Evolutionary conservation across 2,888 invertebrate species (phyloP).

Genomic region (Conus canariensis): DNA sequence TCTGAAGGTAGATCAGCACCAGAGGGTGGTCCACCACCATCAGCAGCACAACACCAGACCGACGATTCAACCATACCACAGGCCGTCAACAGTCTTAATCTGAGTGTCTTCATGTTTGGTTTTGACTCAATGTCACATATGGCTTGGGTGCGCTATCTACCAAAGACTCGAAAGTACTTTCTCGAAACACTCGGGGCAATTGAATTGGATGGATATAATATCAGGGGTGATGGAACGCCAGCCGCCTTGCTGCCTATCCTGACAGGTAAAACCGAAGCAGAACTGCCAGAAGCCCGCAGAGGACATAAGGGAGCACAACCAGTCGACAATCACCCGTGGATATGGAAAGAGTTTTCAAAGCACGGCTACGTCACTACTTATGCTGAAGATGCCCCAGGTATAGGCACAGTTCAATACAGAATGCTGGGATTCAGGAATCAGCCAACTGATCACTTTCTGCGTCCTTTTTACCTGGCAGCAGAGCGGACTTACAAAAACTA

Average conservation of each 20-base stretch:
- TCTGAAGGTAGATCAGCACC: too few species aligned
- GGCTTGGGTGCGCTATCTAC: slow-evolving; percentile 55
- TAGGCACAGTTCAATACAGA: slow-evolving; percentile 94
- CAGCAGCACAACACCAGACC: not conserved
- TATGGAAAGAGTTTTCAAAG: slow-evolving; percentile 88
- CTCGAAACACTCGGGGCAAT: slow-evolving; percentile 66
- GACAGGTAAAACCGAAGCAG: slow-evolving; percentile 89
- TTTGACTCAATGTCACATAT: not conserved
- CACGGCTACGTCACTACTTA: slow-evolving; percentile 85
- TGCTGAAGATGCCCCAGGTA: slow-evolving; percentile 90
- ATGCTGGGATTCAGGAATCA: slow-evolving; percentile 90
- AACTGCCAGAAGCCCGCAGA: slow-evolving; percentile 90
- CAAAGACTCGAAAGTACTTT: slow-evolving; percentile 72
- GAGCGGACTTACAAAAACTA: slow-evolving; percentile 69
- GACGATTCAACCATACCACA: not conserved
- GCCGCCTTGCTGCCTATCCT: slow-evolving; percentile 90
- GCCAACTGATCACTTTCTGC: slow-evolving; percentile 94
- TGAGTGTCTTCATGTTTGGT: slow-evolving; percentile 31
- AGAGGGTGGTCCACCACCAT: not conserved
- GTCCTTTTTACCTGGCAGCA: slow-evolving; percentile 86
- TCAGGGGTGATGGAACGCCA: slow-evolving; percentile 79
- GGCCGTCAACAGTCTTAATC: not conserved
- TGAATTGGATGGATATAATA: slow-evolving; percentile 84
- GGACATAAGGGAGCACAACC: slow-evolving; percentile 83
- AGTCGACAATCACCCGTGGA: slow-evolving; percentile 90